Percentiles rank a stretch among this genome's conserved stretches.
Conservation (phyloP, 2,113 vertebrate species). For the Collichthys lucidus region DNA sequence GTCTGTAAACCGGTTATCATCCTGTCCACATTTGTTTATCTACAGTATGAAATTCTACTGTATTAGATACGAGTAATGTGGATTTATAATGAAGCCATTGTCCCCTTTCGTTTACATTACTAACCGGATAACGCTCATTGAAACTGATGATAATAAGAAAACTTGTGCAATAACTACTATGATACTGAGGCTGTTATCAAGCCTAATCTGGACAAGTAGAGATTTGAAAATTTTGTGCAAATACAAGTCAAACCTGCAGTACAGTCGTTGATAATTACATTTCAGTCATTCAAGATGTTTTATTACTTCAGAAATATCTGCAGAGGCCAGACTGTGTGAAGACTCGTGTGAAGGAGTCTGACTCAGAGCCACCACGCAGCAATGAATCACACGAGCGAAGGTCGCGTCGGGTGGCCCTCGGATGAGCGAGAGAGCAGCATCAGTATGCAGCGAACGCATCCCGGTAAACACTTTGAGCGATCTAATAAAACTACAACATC, state of each 20-base stretch:
- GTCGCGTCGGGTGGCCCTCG: conserved; percentile 52
- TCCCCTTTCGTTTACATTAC: too few species aligned
- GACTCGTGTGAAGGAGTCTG: conserved; percentile 65
- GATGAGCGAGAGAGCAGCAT: conserved; percentile 24
- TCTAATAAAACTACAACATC: conserved; percentile 18
- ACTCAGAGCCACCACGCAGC: conserved; percentile 67
- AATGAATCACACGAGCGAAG: conserved; percentile 72
- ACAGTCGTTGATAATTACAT: background rate
- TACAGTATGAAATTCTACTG: too few species aligned
- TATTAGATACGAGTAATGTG: too few species aligned
- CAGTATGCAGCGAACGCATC: conserved; percentile 55
- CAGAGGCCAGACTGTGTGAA: conserved; percentile 26
- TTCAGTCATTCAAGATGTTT: background rate
- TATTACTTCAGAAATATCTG: conserved; percentile 9
- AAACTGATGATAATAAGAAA: too few species aligned
- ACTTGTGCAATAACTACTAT: too few species aligned
- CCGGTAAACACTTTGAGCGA: conserved; percentile 24
- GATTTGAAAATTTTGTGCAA: background rate
- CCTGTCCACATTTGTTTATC: too few species aligned
- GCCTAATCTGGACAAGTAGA: background rate
- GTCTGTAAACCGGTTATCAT: too few species aligned
- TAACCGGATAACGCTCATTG: too few species aligned
- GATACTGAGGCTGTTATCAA: too few species aligned
- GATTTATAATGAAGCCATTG: too few species aligned
- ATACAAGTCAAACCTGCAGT: background rate